A percentile compares a stretch with the other conserved stretches of the same genome.
Conservation (phyloP, 2,888 invertebrate genomes). For the Chrysotoxum bicinctum region DNA sequence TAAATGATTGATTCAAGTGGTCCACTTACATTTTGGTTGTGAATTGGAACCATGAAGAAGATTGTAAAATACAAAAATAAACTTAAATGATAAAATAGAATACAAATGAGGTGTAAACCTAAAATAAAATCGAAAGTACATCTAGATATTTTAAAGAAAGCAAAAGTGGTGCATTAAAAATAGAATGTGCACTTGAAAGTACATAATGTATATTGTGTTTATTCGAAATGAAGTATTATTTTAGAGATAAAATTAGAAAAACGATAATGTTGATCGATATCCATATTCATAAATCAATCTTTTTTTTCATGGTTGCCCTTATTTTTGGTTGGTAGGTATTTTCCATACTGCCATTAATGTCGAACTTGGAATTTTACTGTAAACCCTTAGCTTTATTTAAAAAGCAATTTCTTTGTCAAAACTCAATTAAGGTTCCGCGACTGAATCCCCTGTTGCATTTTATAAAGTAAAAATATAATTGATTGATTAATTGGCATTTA, state of each 20-base stretch:
- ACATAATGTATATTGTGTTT: no score
- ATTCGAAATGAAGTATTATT: not conserved
- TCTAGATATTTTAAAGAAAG: not conserved
- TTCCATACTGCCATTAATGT: no score
- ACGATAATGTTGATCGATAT: not conserved
- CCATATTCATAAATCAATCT: not conserved
- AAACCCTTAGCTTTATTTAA: no score
- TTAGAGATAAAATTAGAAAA: not conserved
- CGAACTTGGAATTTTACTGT: no score
- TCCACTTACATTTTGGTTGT: not conserved
- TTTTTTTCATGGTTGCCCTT: no score
- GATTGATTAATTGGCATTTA: no score
- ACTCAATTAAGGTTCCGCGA: no score
- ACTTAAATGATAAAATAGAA: not conserved
- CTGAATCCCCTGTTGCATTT: no score
- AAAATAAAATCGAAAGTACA: not conserved
- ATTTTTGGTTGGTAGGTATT: no score
- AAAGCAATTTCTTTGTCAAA: no score
- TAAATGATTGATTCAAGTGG: conserved; percentile 10
- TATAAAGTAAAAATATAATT: no score
- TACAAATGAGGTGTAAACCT: not conserved
- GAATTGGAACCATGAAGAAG: not conserved
- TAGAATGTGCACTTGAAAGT: not conserved
- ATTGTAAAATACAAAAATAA: not conserved
- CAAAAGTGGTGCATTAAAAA: not conserved